phyloP scores from a whole-genome alignment of 2,113 vertebrate genomes.

The Willisornis vidua region DNA sequence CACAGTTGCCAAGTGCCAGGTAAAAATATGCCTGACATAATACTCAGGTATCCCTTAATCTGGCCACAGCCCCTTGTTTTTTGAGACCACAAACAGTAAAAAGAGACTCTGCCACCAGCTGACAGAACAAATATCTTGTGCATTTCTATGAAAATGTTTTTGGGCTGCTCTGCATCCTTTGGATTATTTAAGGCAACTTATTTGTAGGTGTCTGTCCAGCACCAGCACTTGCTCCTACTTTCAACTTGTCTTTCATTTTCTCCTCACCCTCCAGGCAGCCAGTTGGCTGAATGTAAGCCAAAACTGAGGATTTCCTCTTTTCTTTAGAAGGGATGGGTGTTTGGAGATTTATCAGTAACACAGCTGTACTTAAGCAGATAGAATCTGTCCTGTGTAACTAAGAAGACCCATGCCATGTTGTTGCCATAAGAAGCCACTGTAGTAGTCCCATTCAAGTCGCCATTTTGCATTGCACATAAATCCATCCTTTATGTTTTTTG shows the following conservation, averaged over 20 bases:
- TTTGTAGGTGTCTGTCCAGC: background rate
- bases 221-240: background rate
- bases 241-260: background rate
- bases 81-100: background rate
- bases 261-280: background rate
- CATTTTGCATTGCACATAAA: background rate
- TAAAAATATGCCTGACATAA: background rate
- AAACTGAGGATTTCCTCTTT: conserved; percentile 25
- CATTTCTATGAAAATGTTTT: background rate
- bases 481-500: background rate
- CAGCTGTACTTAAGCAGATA: background rate
- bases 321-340: background rate
- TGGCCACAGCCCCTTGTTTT: background rate
- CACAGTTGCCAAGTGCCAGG: background rate
- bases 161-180: background rate
- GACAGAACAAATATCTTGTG: background rate
- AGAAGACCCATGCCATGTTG: background rate
- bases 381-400: background rate
- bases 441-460: background rate
- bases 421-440: background rate
- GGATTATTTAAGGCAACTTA: background rate
- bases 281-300: conserved; percentile 4
- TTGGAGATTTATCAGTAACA: background rate
- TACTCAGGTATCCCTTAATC: background rate
- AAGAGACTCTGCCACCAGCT: background rate